Evolutionary conservation across 2,797 vertebrate genomes (phyloP).

Genomic region (Cyclopterus lumpus): DNA sequence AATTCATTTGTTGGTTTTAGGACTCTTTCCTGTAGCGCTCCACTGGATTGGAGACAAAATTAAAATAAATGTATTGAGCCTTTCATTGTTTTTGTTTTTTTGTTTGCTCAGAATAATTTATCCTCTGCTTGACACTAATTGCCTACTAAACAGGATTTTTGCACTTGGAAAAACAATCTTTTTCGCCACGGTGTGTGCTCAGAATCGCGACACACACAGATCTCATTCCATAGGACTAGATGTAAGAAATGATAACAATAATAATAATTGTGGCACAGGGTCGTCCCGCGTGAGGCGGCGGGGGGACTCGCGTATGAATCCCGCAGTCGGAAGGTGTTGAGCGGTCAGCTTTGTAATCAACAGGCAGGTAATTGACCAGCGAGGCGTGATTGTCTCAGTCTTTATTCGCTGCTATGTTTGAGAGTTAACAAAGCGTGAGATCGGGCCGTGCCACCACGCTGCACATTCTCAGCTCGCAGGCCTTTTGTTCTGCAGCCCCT

Average conservation of each 20-base stretch:
- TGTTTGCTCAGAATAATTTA: not conserved
- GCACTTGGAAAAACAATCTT: not conserved
- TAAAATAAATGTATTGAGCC: not conserved
- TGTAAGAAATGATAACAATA: not conserved
- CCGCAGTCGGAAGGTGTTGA: conserved; percentile 39
- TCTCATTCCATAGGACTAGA: not conserved
- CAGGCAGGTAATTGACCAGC: conserved; percentile 71
- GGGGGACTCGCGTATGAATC: not conserved
- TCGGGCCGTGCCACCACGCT: conserved; percentile 68
- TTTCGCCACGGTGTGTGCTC: not conserved
- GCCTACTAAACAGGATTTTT: not conserved
- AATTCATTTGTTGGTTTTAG: not conserved
- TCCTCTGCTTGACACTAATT: not conserved
- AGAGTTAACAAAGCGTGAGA: conserved; percentile 80
- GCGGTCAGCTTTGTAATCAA: conserved; percentile 65
- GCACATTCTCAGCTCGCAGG: conserved; percentile 79
- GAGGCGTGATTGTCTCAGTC: conserved; percentile 67
- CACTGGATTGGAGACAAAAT: not conserved
- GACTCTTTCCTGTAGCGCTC: not conserved
- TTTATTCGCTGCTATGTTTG: conserved; percentile 66
- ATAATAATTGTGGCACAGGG: not conserved
- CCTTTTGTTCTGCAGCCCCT: conserved; percentile 78
- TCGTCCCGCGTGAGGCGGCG: not conserved
- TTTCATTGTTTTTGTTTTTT: not conserved
- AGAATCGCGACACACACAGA: not conserved